Evolutionary conservation across 2,113 vertebrate species (phyloP), one percentile per base, ranked within the genome.

Genomic region (Strix aluco): DNA sequence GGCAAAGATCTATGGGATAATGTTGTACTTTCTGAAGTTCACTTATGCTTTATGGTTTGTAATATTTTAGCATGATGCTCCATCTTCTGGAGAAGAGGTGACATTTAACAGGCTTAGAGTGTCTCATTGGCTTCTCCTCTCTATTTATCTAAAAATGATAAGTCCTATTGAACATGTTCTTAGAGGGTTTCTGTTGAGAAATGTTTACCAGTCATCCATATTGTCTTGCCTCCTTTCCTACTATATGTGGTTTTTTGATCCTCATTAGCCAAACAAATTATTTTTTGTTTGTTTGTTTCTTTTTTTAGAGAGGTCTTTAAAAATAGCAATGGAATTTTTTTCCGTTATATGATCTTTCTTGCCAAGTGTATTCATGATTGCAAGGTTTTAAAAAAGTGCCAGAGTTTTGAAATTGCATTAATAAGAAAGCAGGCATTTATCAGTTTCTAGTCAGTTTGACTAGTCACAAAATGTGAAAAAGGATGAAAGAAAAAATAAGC

Each of bases 21-120:
- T 20, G 14, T 27, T 67, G 4, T 6, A 14, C 32, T 71, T 71
- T 18, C 49, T 47, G 40, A 62, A 58, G 36, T 49, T 91, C 54
- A 22, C 16, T 69, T 74, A 5, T 0, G 10, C 36, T 69, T 92
- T 69, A 71, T 58, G 22, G 19, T 85, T 79, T 44, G 30, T 34
- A 16, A 44, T 90, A 27, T 72, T 93, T 85, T 75, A 80, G 70
- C 40, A 57, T 40, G 61, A 94, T 88, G 58, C 88, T 96, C 85
- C 79, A 80, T 80, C 92, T 94, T 90, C 88, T 94, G 90, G 90
- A 70, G 52, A 85, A 75, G 23, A 52, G 34, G 44, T 90, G 70
- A 22, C 44, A 85, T 82, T 85, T 90, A 88, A 25, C 47, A 79
- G 66, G 26, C 47, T 85, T 52, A 61, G 34, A 79, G 40, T 57